Conservation (phyloP, 2,797 vertebrate genomes). For the Cryptoprocta ferox region DNA sequence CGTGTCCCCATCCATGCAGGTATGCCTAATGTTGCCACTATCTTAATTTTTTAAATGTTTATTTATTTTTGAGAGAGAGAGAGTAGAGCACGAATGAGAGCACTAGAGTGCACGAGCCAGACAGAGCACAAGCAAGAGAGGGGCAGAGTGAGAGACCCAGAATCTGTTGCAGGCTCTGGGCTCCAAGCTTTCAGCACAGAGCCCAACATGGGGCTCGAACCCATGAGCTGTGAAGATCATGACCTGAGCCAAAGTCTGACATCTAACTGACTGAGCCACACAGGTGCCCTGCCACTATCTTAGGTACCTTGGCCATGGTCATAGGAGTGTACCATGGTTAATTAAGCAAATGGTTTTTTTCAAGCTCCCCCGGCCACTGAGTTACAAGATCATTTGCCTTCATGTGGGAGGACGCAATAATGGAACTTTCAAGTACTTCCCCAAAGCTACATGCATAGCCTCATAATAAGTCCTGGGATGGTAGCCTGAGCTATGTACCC, state of each 20-base stretch:
- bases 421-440: background rate
- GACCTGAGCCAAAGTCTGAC: too few species aligned
- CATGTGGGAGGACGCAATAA: background rate
- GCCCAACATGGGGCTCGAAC: too few species aligned
- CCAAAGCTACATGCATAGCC: background rate
- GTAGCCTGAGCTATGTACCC: background rate
- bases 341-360: background rate
- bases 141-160: too few species aligned
- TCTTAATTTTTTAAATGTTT: too few species aligned
- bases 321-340: background rate
- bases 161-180: too few species aligned
- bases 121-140: too few species aligned
- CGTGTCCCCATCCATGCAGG: background rate
- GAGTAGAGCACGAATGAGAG: too few species aligned
- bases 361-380: background rate
- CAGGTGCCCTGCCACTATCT: background rate
- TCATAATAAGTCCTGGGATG: background rate
- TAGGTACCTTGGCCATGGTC: background rate
- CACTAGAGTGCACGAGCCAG: too few species aligned
- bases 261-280: too few species aligned
- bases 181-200: too few species aligned
- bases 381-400: background rate
- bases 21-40: background rate
- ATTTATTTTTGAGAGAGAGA: too few species aligned
- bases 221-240: too few species aligned